A percentile compares a stretch with the other conserved stretches of the same genome.
Evolutionary conservation across 2,888 invertebrate species (phyloP).

Genomic region (Drosophila ezoana): DNA sequence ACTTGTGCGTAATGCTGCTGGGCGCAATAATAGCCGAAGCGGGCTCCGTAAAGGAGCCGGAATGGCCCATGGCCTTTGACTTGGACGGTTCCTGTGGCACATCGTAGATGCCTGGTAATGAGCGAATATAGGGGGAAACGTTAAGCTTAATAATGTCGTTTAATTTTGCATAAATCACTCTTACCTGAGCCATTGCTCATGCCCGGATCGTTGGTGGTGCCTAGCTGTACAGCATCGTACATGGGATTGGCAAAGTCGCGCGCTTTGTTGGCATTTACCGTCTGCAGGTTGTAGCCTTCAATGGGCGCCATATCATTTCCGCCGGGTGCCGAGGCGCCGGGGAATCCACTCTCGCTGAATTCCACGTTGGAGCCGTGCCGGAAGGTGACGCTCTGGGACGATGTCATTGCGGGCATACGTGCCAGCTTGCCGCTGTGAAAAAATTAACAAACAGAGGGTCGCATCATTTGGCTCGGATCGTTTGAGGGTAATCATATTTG

Average conservation of each 20-base stretch:
- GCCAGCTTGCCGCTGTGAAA: slow-evolving; percentile 90
- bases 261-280: slow-evolving; percentile 89
- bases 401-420: slow-evolving; percentile 91
- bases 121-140: not conserved
- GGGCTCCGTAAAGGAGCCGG: slow-evolving; percentile 86
- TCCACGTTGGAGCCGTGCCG: slow-evolving; percentile 97
- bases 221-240: slow-evolving; percentile 95
- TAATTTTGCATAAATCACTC: slow-evolving; percentile 6
- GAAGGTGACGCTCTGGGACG: slow-evolving; percentile 96
- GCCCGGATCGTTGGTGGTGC: slow-evolving; percentile 86
- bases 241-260: slow-evolving; percentile 99
- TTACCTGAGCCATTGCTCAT: slow-evolving; percentile 88
- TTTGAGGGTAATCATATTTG: too few species aligned
- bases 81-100: slow-evolving; percentile 91
- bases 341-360: slow-evolving; percentile 88
- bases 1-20: slow-evolving; percentile 92
- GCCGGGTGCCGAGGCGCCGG: slow-evolving; percentile 77
- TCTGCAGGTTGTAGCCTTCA: slow-evolving; percentile 92
- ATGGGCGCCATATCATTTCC: slow-evolving; percentile 86
- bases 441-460: not conserved
- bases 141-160: too few species aligned
- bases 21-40: slow-evolving; percentile 92
- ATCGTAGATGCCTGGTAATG: slow-evolving; percentile 90
- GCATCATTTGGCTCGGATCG: not conserved
- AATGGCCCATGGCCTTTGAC: slow-evolving; percentile 86